phyloP scores from a whole-genome alignment of 2,797 vertebrate genomes.

The Adrianichthys oophorus region DNA sequence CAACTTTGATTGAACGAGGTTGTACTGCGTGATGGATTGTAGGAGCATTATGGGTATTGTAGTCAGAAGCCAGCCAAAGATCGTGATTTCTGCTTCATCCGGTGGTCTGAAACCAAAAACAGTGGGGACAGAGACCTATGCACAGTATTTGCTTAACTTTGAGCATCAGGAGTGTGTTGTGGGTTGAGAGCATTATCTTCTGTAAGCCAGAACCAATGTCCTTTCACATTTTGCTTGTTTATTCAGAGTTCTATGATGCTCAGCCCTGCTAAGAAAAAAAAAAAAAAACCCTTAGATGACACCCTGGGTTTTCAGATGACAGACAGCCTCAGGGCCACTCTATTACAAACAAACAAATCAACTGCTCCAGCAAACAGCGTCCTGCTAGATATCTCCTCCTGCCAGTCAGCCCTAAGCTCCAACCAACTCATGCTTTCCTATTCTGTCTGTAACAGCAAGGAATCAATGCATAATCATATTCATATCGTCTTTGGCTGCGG shows the following conservation, averaged over 20 bases:
- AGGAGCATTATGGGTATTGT: too few relatives aligned
- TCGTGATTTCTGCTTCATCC: too few relatives aligned
- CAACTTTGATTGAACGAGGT: background rate
- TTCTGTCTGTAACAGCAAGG: conserved; percentile 49
- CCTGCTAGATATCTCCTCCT: conserved; percentile 50
- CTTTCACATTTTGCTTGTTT: conserved; percentile 26
- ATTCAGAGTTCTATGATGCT: conserved; percentile 25
- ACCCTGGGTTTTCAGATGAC: conserved; percentile 52
- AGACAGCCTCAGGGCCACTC: conserved; percentile 45
- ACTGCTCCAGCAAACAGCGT: conserved; percentile 45
- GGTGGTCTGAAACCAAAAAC: too few relatives aligned
- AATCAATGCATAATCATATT: conserved; percentile 72
- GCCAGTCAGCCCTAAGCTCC: conserved; percentile 50
- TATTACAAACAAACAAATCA: conserved; percentile 69
- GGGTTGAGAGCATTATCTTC: conserved; percentile 21
- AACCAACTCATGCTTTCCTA: conserved; percentile 41
- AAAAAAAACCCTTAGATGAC: conserved; percentile 25
- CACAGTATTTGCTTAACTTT: background rate
- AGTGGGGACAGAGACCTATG: too few relatives aligned
- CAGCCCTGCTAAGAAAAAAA: conserved; percentile 38
- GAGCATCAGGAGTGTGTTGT: conserved; percentile 12
- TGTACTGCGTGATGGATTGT: too few relatives aligned
- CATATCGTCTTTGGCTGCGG: conserved; percentile 48
- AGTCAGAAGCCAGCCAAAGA: too few relatives aligned
- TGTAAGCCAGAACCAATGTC: conserved; percentile 16